These are phyloP conservation scores for Xylota sylvarum DNA, from an alignment of 2,888 invertebrate species.

Conservation along the genomic window DNA sequence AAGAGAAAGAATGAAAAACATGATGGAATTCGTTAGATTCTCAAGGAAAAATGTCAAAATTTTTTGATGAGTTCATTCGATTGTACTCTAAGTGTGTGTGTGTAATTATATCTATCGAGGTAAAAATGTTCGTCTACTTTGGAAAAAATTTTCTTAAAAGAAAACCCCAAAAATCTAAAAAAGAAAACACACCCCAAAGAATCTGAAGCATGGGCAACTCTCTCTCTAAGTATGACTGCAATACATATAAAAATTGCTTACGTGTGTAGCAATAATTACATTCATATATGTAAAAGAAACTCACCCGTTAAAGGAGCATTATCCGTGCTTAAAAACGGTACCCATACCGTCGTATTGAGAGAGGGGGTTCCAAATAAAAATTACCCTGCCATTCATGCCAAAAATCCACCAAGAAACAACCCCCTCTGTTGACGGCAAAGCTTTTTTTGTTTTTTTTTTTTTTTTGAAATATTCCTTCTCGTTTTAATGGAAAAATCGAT, in stretches of 20 bases:
- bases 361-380: slow-evolving; percentile 35
- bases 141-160: not conserved
- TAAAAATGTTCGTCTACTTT: slow-evolving; percentile 27
- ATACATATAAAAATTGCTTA: slow-evolving; percentile 29
- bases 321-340: slow-evolving; percentile 42
- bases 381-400: slow-evolving; percentile 35
- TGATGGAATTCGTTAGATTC: slow-evolving; percentile 2
- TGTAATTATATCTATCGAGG: not conserved
- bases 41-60: slow-evolving; percentile 1
- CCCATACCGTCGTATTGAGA: slow-evolving; percentile 35
- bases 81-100: not conserved
- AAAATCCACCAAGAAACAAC: slow-evolving; percentile 34
- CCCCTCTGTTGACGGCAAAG: slow-evolving; percentile 47
- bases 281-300: slow-evolving; percentile 25
- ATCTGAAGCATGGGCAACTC: not conserved
- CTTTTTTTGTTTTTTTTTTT: slow-evolving; percentile 27
- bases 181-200: not conserved
- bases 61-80: slow-evolving; percentile 10
- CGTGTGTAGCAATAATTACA: slow-evolving; percentile 37
- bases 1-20: slow-evolving; percentile 38
- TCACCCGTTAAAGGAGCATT: slow-evolving; percentile 40
- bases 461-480: slow-evolving; percentile 17
- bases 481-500: slow-evolving; percentile 69
- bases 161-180: not conserved
- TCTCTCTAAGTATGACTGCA: slow-evolving; percentile 2